Conservation (phyloP, 2,797 vertebrate species). For the Falco concolor region DNA sequence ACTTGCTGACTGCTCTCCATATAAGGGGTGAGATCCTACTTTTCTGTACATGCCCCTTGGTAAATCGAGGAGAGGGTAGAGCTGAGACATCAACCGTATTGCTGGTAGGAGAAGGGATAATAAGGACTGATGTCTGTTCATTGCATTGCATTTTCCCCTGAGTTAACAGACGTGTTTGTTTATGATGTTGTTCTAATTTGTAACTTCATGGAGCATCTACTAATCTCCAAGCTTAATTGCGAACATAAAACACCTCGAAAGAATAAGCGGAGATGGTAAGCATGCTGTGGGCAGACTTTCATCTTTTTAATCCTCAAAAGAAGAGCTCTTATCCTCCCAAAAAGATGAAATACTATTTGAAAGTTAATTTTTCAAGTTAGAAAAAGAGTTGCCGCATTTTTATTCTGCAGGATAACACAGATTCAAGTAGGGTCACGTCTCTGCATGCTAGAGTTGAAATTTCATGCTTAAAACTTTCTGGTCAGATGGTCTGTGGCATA, state of each 20-base stretch:
- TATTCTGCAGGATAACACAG: background rate
- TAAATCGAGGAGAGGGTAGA: background rate
- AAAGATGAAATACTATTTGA: background rate
- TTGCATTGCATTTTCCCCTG: background rate
- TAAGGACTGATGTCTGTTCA: background rate
- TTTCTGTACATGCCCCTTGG: background rate
- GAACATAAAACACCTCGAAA: background rate
- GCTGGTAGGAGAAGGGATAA: background rate
- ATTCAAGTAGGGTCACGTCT: background rate
- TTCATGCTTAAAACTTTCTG: background rate
- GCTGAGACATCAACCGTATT: background rate
- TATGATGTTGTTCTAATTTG: background rate
- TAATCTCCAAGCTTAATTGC: background rate
- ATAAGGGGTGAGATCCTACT: constrained; percentile 12
- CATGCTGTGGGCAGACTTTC: background rate
- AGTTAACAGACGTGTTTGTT: background rate
- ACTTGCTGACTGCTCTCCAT: constrained; percentile 16
- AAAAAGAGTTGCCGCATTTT: background rate
- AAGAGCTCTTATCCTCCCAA: background rate
- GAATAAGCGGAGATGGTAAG: background rate
- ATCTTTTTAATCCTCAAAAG: background rate
- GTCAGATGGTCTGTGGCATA: background rate
- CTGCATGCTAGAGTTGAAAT: background rate
- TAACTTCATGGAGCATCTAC: background rate
- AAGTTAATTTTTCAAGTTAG: background rate